Evolutionary conservation across 2,888 invertebrate species (phyloP).

Genomic region (Augochlorella aurata): DNA sequence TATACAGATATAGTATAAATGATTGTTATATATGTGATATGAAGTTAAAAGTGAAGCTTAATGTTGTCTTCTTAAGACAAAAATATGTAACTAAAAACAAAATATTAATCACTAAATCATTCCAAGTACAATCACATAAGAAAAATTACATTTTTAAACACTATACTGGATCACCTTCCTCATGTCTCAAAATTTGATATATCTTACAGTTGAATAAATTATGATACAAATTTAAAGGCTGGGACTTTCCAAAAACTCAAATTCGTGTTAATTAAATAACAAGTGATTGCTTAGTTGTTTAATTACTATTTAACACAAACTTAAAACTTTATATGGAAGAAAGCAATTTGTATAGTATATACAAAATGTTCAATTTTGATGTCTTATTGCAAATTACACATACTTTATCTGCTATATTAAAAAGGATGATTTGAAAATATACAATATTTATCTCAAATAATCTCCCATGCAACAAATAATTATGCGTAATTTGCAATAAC

Average conservation of each 20-base stretch:
- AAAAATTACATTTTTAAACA: conserved; percentile 17
- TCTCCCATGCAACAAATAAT: background rate
- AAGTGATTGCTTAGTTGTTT: conserved; percentile 4
- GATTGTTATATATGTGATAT: conserved; percentile 56
- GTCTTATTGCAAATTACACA: conserved; percentile 1
- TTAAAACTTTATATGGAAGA: conserved; percentile 19
- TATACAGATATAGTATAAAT: conserved; percentile 69
- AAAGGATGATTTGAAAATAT: background rate
- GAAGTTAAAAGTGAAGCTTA: conserved; percentile 53
- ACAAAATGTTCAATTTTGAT: background rate
- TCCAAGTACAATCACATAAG: conserved; percentile 33
- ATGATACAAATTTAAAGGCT: conserved; percentile 19
- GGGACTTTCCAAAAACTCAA: conserved; percentile 13
- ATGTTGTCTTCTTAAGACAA: conserved; percentile 13
- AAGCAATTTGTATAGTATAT: conserved; percentile 34
- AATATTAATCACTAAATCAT: conserved; percentile 33
- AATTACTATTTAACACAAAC: background rate
- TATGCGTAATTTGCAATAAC: conserved; percentile 1
- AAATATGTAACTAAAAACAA: conserved; percentile 37
- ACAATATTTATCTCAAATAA: background rate
- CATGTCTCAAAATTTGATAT: conserved; percentile 16
- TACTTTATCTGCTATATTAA: background rate
- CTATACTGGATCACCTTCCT: background rate
- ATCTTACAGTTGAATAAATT: conserved; percentile 10
- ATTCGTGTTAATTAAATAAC: conserved; percentile 17